phyloP scores from a whole-genome alignment of 2,113 vertebrate species.

The Eptesicus fuscus region DNA sequence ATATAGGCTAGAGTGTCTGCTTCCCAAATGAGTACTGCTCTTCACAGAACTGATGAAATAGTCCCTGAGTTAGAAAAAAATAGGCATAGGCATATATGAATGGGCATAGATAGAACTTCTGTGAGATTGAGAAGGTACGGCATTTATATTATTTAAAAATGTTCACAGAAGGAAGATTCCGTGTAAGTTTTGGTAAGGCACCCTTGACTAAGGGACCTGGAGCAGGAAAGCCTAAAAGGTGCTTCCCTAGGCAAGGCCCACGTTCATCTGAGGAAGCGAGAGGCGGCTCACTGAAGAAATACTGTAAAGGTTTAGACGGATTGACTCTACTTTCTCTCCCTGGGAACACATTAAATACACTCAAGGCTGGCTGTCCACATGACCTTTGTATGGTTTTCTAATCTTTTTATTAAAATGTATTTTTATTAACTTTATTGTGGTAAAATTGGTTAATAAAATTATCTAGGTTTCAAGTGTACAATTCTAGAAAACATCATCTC shows the following conservation, averaged over 20 bases:
- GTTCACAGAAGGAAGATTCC: neutral
- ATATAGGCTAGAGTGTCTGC: neutral
- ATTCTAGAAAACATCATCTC: too few relatives aligned
- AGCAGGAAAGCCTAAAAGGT: neutral
- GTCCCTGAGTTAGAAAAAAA: neutral
- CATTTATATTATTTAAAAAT: neutral
- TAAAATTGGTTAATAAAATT: too few relatives aligned
- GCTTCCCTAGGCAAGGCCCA: fast-evolving
- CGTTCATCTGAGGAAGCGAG: neutral
- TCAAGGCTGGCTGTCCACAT: neutral
- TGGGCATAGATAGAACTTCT: neutral
- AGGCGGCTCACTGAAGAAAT: fast-evolving
- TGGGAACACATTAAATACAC: neutral
- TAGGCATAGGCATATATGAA: neutral
- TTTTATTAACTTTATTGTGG: too few relatives aligned
- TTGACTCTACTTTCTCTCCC: neutral
- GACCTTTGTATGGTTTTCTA: neutral
- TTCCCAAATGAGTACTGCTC: neutral
- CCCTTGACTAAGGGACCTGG: neutral
- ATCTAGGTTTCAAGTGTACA: too few relatives aligned
- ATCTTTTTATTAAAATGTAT: too few relatives aligned
- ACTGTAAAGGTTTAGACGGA: neutral
- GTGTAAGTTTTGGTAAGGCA: neutral
- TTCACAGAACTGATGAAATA: neutral
- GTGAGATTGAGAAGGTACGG: neutral